Evolutionary conservation across 2,888 invertebrate genomes (phyloP).

Genomic region (Alloplasta piceator): DNA sequence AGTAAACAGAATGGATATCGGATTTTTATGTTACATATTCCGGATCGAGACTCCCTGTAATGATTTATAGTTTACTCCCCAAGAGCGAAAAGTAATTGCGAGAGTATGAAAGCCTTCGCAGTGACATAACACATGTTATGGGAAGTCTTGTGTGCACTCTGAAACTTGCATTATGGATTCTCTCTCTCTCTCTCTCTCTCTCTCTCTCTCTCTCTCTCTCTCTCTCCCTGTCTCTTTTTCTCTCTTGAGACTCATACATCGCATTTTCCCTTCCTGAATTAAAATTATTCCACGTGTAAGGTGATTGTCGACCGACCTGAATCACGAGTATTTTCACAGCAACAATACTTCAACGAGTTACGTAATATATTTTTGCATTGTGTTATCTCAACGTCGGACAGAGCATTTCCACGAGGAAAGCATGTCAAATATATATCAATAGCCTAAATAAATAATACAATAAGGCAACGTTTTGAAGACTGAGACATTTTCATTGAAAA

Average conservation of each 20-base stretch:
- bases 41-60: not conserved
- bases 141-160: not conserved
- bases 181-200: too few species aligned
- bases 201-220: too few species aligned
- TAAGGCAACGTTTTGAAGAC: not conserved
- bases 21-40: constrained; percentile 16
- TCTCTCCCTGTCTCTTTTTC: too few species aligned
- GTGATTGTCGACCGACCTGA: not conserved
- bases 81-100: constrained; percentile 5
- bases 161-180: not conserved
- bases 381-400: too few species aligned
- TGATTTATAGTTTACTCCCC: constrained; percentile 13
- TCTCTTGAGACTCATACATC: not conserved
- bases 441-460: too few species aligned
- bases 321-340: not conserved
- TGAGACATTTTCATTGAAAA: not conserved
- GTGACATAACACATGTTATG: not conserved
- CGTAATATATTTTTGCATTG: not conserved
- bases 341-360: not conserved
- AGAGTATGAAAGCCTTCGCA: constrained; percentile 16
- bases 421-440: too few species aligned
- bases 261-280: constrained; percentile 19
- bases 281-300: not conserved
- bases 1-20: not conserved
- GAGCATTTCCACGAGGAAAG: too few species aligned